Evolutionary conservation across 1,140 invertebrate species (phyloP), one percentile per base, ranked within the genome.

Genomic region (Cydia fagiglandana): DNA sequence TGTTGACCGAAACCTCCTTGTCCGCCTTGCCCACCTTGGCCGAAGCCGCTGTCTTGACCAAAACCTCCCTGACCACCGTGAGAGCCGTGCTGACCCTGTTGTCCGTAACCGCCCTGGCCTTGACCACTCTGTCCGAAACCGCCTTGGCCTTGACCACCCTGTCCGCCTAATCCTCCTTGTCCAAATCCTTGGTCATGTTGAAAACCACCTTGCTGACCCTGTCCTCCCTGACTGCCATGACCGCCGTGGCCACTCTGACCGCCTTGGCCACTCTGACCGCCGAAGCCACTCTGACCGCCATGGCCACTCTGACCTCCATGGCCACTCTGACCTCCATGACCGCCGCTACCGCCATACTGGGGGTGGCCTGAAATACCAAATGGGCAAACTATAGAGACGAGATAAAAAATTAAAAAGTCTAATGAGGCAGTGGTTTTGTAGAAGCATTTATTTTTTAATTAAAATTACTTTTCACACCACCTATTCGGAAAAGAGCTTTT

Each of bases 91-190:
- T 64, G 61, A 13, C 64, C 28, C 34, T 79, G 78, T 1, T 79
- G 78, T 1, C 78, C 68, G 13, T 56, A 64, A 24, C 64, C 76
- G 12, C 53, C 50, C n/a, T 77, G 47, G 30, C 78, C 53, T 17
- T 47, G 56, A 20, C 68, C 41, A 20, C 66, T 66, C 10, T 38
- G 30, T 12, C 61, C 73, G 13, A 74, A 73, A 12, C 56, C 73
- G 13, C 76, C 77, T 24, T 79, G 78, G 1, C 78, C 68, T 28
- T 47, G 56, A 15, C 61, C 28, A 20, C 66, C 73, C 10, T 34
- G 15, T 13, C 61, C 73, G 13, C 78, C 68, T 47, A 45, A 79
- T 15, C 79, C 78, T 64, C 78, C 78, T 13, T 75, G 64, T 41
- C 74, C 66, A 47, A 15, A 47, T 30, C 78, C 73, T 10, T 74